Evolutionary conservation across 2,113 vertebrate genomes (phyloP), one percentile per base, ranked within the genome.

Genomic region (Nannobrachium achirus): DNA sequence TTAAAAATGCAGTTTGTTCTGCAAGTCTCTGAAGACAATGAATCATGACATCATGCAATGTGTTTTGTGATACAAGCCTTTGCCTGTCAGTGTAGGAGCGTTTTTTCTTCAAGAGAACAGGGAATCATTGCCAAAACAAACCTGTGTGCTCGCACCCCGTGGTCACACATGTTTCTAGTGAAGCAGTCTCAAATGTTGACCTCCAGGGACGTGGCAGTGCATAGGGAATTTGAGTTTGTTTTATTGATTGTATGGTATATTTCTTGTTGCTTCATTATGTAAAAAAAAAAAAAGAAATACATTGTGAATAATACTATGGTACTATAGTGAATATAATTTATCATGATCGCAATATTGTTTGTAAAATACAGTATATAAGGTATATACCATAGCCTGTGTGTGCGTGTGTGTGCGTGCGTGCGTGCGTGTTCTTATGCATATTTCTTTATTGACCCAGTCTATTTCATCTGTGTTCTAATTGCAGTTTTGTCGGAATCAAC

Each of bases 401-500:
- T 33, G 25, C 6, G 25, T 33, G 25, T 33, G 25, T 33, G 25
- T 33, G 25, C 6, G 25, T 33, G 25, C 6, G 25, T 33, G 25
- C 6, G 25, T 33, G 25, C n/a, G n/a, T n/a, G n/a, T n/a, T n/a
- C n/a, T n/a, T 76, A 25, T 4, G 25, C 4, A 33, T 33, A 33
- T 33, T 33, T 4, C 25, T 66, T 69, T 69, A 65, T 76, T 64
- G 7, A 16, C 13, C 48, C 48, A 50, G 8, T 8, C 1, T 10
- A 9, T 51, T 41, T 44, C 51, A 42, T 71, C 14, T 71, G 7
- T 90, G 20, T 55, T 44, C 72, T 5, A 81, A 2, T 86, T 84
- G 63, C 88, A 99, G 97, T 86, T 98, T 94, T 91, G 91, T 96
- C 62, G 96, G 97, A 82, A 92, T 98, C 87, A 98, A 98, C 61